Evolutionary conservation across 2,113 vertebrate species (phyloP), one percentile per base, ranked within the genome.

Genomic region (Crotalus tigris): DNA sequence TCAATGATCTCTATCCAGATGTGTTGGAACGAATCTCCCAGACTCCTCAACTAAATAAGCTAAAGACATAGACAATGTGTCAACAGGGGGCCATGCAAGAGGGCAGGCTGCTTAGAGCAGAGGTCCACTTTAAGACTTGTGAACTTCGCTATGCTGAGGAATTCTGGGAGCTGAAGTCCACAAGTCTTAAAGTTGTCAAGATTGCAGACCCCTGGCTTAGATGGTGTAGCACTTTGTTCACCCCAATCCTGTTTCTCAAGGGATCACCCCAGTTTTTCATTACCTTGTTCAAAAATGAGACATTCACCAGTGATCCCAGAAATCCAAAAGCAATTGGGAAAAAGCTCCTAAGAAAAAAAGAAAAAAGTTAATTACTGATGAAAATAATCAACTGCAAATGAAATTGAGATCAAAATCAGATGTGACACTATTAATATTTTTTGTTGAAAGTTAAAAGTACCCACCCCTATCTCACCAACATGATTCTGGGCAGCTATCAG

Each of bases 271-370:
- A 90, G 0, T 0, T 61, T 46, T 87, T 6, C 81, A 97, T 98
- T 96, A 99, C 99, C 95, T 90, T 90, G 87, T 92, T 97, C 93
- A 99, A 97, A 93, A 98, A 91, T 0, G 99, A 98, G 93, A 98
- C 97, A 94, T 98, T 98, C 4, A 92, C 91, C 81, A 97, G n/a
- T 0, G 97, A 97, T 75, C 98, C 97, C 93, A 99, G 92, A 93
- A 99, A 98, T 91, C 98, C 98, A 13, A 98, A 97, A 33, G 90
- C 98, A 91, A 98, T 95, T 0, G 99, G 98, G 92, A 99, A 98
- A 94, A 99, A 99, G 4, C 97, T 98, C 97, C 99, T 99, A 96
- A 11, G 90, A 24, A 57, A 3, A 94, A 75, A 6, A 93, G 92
- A 17, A n/a, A 0, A 0, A 3, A 0, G 2, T 55, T 92, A 94